These are phyloP conservation scores for Agelas oroides DNA, from an alignment of 37 sponge, comb jelly and placozoan species.

Conservation along the genomic window DNA sequence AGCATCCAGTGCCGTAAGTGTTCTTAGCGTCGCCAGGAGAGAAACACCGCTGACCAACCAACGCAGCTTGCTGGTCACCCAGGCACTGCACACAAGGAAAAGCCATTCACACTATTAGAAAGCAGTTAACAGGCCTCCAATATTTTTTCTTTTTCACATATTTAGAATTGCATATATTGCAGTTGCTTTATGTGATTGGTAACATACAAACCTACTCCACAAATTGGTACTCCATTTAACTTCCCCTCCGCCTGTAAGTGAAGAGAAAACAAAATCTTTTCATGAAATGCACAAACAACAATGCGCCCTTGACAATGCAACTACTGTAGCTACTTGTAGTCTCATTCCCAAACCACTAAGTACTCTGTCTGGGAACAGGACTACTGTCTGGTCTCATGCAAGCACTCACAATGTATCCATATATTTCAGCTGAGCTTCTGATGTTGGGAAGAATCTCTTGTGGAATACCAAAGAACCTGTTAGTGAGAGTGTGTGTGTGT, in stretches of 20 bases:
- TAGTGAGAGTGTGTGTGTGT: background rate
- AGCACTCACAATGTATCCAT: constrained; percentile 78
- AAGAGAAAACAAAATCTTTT: too few relatives aligned
- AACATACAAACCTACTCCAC: constrained; percentile 59
- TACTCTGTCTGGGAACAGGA: too few relatives aligned
- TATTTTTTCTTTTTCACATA: too few relatives aligned
- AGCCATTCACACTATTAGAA: too few relatives aligned
- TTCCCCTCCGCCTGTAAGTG: constrained; percentile 55
- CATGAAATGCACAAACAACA: too few relatives aligned
- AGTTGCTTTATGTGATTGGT: too few relatives aligned
- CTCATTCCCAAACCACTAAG: too few relatives aligned
- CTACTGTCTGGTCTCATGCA: background rate
- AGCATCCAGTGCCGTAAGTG: constrained; percentile 98
- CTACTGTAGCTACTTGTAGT: too few relatives aligned
- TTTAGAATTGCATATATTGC: too few relatives aligned
- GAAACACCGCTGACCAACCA: constrained; percentile 93
- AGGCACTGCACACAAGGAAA: constrained; percentile 73
- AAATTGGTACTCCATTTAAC: constrained; percentile 79
- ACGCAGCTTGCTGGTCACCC: constrained; percentile 96
- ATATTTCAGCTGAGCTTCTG: constrained; percentile 87
- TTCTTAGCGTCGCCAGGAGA: constrained; percentile 90
- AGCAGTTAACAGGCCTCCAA: too few relatives aligned
- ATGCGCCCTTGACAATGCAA: too few relatives aligned
- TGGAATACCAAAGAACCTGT: constrained; percentile 83
- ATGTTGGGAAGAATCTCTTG: constrained; percentile 81